These are phyloP conservation scores for Pseudomyrmex gracilis DNA, from an alignment of 1,140 invertebrate genomes.

Conservation along the genomic window DNA sequence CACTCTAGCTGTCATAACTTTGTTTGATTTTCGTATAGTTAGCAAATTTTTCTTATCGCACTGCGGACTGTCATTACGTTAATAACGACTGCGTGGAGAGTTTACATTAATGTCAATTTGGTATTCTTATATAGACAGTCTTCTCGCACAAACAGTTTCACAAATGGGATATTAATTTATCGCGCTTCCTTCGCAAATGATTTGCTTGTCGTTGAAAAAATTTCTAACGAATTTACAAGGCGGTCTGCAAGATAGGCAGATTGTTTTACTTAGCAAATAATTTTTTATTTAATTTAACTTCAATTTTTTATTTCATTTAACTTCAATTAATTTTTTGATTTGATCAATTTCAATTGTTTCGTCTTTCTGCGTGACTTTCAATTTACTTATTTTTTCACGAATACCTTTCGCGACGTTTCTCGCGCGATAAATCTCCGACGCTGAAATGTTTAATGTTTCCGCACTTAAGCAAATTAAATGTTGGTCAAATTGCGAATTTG, in stretches of 20 bases:
- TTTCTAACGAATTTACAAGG: neutral
- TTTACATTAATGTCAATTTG: neutral
- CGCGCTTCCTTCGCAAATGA: neutral
- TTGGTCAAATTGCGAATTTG: neutral
- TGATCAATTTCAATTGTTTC: slow-evolving; percentile 19
- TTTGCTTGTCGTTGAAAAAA: neutral
- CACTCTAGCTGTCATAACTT: neutral
- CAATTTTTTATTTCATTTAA: slow-evolving; percentile 32
- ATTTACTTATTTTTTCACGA: slow-evolving; percentile 35
- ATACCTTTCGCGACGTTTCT: slow-evolving; percentile 4
- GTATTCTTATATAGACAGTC: neutral
- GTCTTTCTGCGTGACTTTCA: slow-evolving; percentile 11
- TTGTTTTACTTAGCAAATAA: neutral
- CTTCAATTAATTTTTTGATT: slow-evolving; percentile 24
- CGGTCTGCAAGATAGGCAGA: neutral
- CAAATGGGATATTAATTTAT: slow-evolving; percentile 12
- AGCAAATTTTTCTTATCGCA: neutral
- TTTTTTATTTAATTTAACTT: slow-evolving; percentile 30
- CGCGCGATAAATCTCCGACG: slow-evolving; percentile 17
- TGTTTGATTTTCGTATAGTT: neutral
- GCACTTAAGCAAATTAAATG: slow-evolving; percentile 42
- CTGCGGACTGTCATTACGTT: neutral
- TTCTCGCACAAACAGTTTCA: neutral
- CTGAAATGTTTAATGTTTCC: slow-evolving; percentile 40
- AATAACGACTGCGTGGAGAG: neutral